Percentiles rank a stretch among this genome's conserved stretches.
These are phyloP conservation scores for Megaceryle maxima DNA, from an alignment of 2,113 vertebrate genomes.

Conservation along the genomic window DNA sequence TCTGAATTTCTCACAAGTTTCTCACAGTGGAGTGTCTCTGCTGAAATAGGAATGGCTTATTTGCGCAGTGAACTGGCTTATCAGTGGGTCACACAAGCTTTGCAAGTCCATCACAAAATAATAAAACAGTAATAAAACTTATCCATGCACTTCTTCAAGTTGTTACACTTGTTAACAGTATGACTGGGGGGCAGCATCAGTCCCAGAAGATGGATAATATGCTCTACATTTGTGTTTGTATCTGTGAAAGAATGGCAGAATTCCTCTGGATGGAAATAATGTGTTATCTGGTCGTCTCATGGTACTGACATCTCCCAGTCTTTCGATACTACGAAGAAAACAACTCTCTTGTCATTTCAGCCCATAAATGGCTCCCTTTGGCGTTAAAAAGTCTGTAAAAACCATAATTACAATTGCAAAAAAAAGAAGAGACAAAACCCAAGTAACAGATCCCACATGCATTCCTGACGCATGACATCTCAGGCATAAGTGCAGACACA, in stretches of 20 bases:
- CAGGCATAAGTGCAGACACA: constrained; percentile 49
- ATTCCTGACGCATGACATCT: constrained; percentile 32
- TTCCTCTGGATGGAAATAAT: neutral
- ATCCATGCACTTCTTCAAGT: neutral
- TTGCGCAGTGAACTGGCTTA: neutral
- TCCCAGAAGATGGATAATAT: fast-evolving
- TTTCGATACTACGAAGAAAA: neutral
- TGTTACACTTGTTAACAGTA: neutral
- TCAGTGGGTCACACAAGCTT: neutral
- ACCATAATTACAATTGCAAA: constrained; percentile 59
- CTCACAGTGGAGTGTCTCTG: neutral
- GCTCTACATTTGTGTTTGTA: neutral
- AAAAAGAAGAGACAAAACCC: constrained; percentile 22
- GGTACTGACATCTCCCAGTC: constrained; percentile 18
- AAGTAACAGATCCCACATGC: constrained; percentile 45
- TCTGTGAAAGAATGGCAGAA: neutral
- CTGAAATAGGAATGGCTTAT: neutral
- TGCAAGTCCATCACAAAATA: neutral
- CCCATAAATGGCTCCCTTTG: constrained; percentile 17
- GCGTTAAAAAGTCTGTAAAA: constrained; percentile 51
- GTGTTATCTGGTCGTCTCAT: constrained; percentile 9
- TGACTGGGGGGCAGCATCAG: neutral
- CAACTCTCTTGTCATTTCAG: constrained; percentile 28
- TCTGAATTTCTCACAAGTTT: neutral
- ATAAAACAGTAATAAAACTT: neutral